Evolutionary conservation across 2,888 invertebrate species (phyloP), one percentile per base, ranked within the genome.

Genomic region (Leptopterna dolabrata): DNA sequence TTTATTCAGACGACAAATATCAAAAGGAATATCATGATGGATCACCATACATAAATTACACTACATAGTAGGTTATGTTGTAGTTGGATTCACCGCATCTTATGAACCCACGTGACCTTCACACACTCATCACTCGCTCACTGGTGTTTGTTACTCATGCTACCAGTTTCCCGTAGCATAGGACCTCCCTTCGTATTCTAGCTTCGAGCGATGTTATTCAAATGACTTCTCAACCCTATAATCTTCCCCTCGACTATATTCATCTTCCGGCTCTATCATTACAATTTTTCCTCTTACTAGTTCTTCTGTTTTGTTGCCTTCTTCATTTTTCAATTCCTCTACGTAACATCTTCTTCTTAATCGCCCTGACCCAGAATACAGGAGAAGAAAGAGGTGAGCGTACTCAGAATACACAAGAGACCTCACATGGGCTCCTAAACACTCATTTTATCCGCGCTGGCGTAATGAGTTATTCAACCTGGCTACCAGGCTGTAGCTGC

Each of bases 231-330:
- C 11, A 63, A 63, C 63, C 63, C 63, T 63, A 63, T 63, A 63
- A 63, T 63, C 63, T 63, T 63, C 24, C 27, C 24, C 19, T 63
- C 63, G 63, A 63, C 63, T 63, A 63, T 63, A 27, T 63, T 63
- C 63, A 63, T 63, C 63, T 63, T 63, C 63, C 63, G 63, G 63
- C 63, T 63, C 63, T 63, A 63, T 63, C 63, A 63, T 63, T 63
- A 63, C 63, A 24, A 47, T 47, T 43, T 6, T 43, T 14, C 13
- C 47, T 47, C 24, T 63, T 55, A 11, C 2, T 0, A 19, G 9
- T 63, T 63, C 27, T 63, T 63, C 63, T n/a, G n/a, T 51, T 51
- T 51, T 14, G 14, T 16, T 0, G 6, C 51, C n/a, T n/a, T n/a
- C n/a, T 4, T n/a, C n/a, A 6, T n/a, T n/a, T 51, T n/a, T 63